Evolutionary conservation across 2,113 vertebrate genomes (phyloP), one percentile per base, ranked within the genome.

Genomic region (Galeopterus variegatus): DNA sequence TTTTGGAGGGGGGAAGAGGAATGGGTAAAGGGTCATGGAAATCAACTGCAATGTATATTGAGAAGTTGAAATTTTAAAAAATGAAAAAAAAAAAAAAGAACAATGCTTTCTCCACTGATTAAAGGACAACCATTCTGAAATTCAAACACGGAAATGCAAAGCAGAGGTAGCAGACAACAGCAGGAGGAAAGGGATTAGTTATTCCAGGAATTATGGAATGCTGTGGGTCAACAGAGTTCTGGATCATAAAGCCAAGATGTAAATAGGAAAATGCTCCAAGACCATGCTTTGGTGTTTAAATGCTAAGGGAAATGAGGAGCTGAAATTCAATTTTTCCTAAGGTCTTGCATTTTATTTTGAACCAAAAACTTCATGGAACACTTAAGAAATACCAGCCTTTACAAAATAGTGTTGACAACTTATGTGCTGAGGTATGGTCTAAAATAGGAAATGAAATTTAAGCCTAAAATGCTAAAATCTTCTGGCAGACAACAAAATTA

Each of bases 321-420:
- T 95, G 56, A 75, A 60, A 97, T 96, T 94, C 87, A 92, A 73
- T 96, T 95, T 97, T 85, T 80, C 83, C 93, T 77, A 80, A 92
- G 88, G 83, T 80, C 69, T 88, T 90, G 65, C 72, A 95, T 97
- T 95, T 97, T 96, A 96, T 97, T 96, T 96, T 89, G 93, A 98
- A 97, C 76, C 92, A 85, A 94, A 96, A 96, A 88, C 94, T 97
- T 98, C 89, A 92, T 69, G 90, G 90, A 97, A 86, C 88, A 95
- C 94, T 98, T 95, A 97, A 91, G 97, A 98, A 98, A 97, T 92
- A 96, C 87, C 96, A 98, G 83, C 94, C 90, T 95, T 97, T 97
- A 97, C 96, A 97, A 98, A 98, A 97, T 95, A 96, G 90, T 96
- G 96, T 96, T 97, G 90, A 98, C 97, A 98, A 97, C 95, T 97